phyloP scores from a whole-genome alignment of 2,113 vertebrate genomes.

The Chaenocephalus aceratus region DNA sequence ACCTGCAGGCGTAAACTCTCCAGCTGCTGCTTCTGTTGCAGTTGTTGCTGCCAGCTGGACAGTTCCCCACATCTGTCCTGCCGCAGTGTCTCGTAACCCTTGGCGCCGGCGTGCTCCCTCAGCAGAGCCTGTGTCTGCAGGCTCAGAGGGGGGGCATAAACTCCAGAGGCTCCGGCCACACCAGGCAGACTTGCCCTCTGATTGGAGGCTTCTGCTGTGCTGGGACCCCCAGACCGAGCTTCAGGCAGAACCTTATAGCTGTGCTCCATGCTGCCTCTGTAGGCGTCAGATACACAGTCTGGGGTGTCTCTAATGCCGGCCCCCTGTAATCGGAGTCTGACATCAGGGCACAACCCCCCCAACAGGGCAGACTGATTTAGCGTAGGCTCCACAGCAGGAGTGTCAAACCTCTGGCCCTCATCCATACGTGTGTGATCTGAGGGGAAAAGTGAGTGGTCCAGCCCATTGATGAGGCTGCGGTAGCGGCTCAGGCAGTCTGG shows the following conservation, averaged over 20 bases:
- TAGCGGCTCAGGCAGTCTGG: slow-evolving; percentile 85
- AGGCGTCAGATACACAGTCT: slow-evolving; percentile 84
- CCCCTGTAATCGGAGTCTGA: slow-evolving; percentile 86
- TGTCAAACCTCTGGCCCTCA: slow-evolving; percentile 89
- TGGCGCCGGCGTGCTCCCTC: slow-evolving; percentile 79
- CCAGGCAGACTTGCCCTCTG: slow-evolving; percentile 74
- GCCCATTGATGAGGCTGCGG: slow-evolving; percentile 85
- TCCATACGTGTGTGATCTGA: slow-evolving; percentile 85
- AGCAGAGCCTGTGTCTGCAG: slow-evolving; percentile 82
- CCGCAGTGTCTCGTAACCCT: slow-evolving; percentile 78
- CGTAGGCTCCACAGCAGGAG: slow-evolving; percentile 89
- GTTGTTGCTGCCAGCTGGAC: slow-evolving; percentile 89
- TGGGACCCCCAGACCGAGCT: slow-evolving; percentile 70
- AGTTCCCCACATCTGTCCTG: slow-evolving; percentile 87
- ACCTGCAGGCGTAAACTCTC: slow-evolving; percentile 90
- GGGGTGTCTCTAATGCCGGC: slow-evolving; percentile 68
- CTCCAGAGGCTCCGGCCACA: slow-evolving; percentile 74
- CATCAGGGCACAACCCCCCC: slow-evolving; percentile 86
- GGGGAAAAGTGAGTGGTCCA: slow-evolving; percentile 87
- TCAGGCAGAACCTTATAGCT: slow-evolving; percentile 89
- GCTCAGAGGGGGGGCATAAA: slow-evolving; percentile 79
- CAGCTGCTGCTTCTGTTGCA: slow-evolving; percentile 88
- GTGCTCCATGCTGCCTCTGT: slow-evolving; percentile 75
- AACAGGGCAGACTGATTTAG: slow-evolving; percentile 91
- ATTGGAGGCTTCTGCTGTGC: slow-evolving; percentile 73